Conservation (phyloP, 2,797 vertebrate species). For the Sphenopsis melanotis region DNA sequence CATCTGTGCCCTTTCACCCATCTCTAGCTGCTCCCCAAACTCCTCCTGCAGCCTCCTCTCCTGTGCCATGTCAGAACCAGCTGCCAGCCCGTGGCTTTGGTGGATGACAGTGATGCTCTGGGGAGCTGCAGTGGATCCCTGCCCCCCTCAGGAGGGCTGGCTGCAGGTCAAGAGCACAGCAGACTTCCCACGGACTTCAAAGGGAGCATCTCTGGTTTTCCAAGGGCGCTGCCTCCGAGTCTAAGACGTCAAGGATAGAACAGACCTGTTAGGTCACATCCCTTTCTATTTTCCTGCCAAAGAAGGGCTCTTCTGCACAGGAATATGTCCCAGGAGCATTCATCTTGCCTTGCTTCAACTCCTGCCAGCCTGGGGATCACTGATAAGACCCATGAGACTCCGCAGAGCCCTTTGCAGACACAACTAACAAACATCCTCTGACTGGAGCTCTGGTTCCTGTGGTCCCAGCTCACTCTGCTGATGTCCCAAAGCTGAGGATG, state of each 20-base stretch:
- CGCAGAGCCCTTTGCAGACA: background rate
- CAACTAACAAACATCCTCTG: background rate
- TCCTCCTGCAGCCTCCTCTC: background rate
- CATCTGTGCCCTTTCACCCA: background rate
- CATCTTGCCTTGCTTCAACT: background rate
- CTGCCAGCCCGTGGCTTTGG: background rate
- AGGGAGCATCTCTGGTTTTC: constrained; percentile 19
- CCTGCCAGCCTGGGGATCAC: background rate
- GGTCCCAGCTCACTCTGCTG: background rate
- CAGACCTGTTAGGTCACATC: constrained; percentile 21
- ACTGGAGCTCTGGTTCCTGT: background rate
- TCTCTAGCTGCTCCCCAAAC: background rate
- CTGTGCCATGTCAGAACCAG: background rate
- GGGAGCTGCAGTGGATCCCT: background rate
- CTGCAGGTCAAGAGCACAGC: rapidly evolving
- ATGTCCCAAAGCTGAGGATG: background rate
- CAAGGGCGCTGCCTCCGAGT: background rate
- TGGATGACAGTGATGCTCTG: background rate
- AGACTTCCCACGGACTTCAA: constrained; percentile 3
- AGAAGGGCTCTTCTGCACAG: background rate
- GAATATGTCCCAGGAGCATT: background rate
- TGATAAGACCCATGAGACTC: constrained; percentile 12
- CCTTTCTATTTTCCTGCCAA: background rate
- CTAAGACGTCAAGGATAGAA: background rate
- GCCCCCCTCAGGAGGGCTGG: background rate